Percentiles rank a stretch among this genome's conserved stretches.
Evolutionary conservation across 2,888 invertebrate genomes (phyloP).

Genomic region (Chaetogeoica ovagalla): DNA sequence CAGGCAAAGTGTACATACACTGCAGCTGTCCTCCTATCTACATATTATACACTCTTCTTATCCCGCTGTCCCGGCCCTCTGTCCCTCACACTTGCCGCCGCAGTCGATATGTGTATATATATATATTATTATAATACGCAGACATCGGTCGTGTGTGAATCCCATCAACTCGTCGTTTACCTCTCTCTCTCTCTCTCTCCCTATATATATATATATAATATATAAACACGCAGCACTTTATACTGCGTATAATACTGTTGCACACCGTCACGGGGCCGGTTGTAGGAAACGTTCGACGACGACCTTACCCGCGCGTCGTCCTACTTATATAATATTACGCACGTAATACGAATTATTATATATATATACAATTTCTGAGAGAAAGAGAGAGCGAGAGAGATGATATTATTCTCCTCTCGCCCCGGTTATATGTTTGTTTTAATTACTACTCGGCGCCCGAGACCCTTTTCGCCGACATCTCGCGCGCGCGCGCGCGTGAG

Average conservation of each 20-base stretch:
- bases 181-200: too few relatives aligned
- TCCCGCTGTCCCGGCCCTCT: neutral
- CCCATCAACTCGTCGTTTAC: conserved; percentile 22
- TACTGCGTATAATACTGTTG: too few relatives aligned
- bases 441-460: conserved; percentile 23
- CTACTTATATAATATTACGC: neutral
- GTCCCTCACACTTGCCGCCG: too few relatives aligned
- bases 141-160: conserved; percentile 23
- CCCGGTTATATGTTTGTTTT: conserved; percentile 41
- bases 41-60: neutral
- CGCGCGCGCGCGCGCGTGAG: too few relatives aligned
- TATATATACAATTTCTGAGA: conserved; percentile 9
- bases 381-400: neutral
- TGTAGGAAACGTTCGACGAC: neutral
- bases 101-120: neutral
- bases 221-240: too few relatives aligned
- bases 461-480: neutral
- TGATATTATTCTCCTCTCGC: neutral
- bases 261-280: neutral
- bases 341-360: conserved; percentile 46
- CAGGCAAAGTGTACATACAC: neutral
- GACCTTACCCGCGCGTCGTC: neutral
- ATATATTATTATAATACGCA: conserved; percentile 22
- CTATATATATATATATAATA: too few relatives aligned
- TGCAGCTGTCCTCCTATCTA: neutral